Evolutionary conservation across 2,113 vertebrate genomes (phyloP), one percentile per base, ranked within the genome.

Genomic region (Cavia porcellus): DNA sequence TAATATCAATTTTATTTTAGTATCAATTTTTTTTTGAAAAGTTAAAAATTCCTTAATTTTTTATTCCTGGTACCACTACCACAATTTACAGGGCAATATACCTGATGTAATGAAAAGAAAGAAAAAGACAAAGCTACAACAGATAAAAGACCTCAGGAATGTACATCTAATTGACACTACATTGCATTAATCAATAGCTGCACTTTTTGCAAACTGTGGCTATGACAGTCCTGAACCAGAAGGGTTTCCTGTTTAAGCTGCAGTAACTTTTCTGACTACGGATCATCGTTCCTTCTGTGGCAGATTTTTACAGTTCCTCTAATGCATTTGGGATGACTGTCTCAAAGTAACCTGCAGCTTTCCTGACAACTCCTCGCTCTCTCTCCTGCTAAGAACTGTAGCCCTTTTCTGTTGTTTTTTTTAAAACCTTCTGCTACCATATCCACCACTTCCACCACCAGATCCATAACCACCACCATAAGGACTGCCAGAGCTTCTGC

Each of bases 311-410:
- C 98, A 99, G 99, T 99, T 99, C 99, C 99, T 99, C 99, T 99
- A 99, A 99, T 98, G 99, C 99, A 99, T 99, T 99, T 99, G 99
- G 98, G 99, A 99, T 98, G 98, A 98, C 99, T 99, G 99, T 99
- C 99, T 99, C 99, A 99, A 99, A 99, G 99, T 99, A 99, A 99
- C 99, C 99, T 99, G 99, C 99, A 99, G 99, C 99, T 99, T 99
- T 99, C 99, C 99, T 99, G 99, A 99, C 99, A 99, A 99, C 98
- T 99, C 99, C 99, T 99, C 98, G 98, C 99, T 99, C 99, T 99
- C 99, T 99, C 99, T 99, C 99, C 99, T 99, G 99, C 99, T 99
- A 99, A 99, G 99, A 99, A 99, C 99, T 99, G 99, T 99, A 99
- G 99, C 99, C 99, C 70, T 68, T 79, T 77, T 89, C 38, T 47